Evolutionary conservation across 2,113 vertebrate species (phyloP).

Genomic region (Castor canadensis): DNA sequence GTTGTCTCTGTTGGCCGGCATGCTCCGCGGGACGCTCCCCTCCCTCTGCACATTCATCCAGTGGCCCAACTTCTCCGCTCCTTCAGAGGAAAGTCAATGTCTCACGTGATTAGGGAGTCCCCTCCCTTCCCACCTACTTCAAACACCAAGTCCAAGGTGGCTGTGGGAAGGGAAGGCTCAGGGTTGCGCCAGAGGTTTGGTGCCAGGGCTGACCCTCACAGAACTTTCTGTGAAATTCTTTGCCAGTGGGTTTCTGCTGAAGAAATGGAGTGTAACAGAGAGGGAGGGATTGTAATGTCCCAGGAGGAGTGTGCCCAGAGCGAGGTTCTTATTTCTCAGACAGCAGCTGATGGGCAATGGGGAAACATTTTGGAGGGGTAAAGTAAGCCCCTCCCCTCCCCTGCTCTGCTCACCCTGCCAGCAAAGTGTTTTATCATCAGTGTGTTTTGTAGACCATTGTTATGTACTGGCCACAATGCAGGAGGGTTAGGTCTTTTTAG

Average conservation of each 20-base stretch:
- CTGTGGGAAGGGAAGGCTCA: too few species aligned
- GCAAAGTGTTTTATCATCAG: accelerated
- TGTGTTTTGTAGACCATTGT: neutral
- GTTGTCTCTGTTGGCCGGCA: neutral
- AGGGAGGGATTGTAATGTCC: neutral
- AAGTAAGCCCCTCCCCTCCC: too few species aligned
- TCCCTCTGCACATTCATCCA: neutral
- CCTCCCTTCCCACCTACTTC: neutral
- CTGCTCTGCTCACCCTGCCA: too few species aligned
- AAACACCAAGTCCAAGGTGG: neutral
- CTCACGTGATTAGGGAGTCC: neutral
- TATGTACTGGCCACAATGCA: neutral
- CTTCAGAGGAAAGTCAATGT: neutral
- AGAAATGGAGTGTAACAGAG: neutral
- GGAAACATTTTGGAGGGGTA: neutral
- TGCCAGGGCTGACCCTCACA: neutral
- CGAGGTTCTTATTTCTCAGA: neutral
- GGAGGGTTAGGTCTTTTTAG: neutral
- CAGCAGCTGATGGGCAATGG: neutral
- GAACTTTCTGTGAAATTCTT: too few species aligned
- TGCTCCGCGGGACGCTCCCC: neutral
- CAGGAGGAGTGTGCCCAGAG: neutral
- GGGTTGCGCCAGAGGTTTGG: neutral
- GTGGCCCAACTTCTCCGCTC: neutral
- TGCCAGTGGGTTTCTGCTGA: neutral